A percentile compares a stretch with the other conserved stretches of the same genome.
These are phyloP conservation scores for Hyposoter dolosus DNA, from an alignment of 2,888 invertebrate genomes.

Conservation along the genomic window DNA sequence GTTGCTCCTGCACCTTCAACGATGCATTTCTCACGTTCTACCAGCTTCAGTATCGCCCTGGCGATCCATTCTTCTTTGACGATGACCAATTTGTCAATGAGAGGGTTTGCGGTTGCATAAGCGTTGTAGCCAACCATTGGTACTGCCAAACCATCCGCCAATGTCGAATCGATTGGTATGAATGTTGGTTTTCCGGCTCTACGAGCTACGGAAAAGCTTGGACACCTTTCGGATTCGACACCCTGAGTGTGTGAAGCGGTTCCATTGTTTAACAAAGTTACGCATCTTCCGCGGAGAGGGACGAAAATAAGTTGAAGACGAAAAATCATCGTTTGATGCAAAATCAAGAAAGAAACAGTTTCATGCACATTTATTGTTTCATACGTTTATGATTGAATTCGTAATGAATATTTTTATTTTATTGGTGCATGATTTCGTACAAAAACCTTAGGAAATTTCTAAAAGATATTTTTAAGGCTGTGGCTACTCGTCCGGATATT, in stretches of 20 bases:
- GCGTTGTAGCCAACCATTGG: constrained; percentile 95
- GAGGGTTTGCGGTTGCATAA: constrained; percentile 89
- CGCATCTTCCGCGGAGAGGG: neutral
- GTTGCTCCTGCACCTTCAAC: constrained; percentile 96
- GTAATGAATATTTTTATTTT: neutral
- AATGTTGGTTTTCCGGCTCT: constrained; percentile 89
- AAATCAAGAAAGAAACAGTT: neutral
- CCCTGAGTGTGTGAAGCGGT: constrained; percentile 86
- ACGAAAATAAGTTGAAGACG: neutral
- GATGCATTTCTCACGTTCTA: constrained; percentile 94
- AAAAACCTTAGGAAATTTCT: too few relatives aligned
- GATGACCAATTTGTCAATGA: constrained; percentile 93
- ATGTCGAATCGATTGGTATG: constrained; percentile 89
- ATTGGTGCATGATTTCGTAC: neutral
- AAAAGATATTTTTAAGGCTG: neutral
- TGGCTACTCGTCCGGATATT: too few relatives aligned
- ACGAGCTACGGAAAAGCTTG: constrained; percentile 93
- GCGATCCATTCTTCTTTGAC: constrained; percentile 95
- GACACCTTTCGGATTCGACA: constrained; percentile 96
- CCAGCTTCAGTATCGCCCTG: constrained; percentile 91
- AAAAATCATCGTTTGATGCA: neutral
- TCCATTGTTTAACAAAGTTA: neutral
- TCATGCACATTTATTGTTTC: neutral
- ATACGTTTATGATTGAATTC: neutral
- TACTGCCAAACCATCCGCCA: constrained; percentile 96